Conservation (phyloP, 2,888 invertebrate species). For the Epirrhoe tristata region DNA sequence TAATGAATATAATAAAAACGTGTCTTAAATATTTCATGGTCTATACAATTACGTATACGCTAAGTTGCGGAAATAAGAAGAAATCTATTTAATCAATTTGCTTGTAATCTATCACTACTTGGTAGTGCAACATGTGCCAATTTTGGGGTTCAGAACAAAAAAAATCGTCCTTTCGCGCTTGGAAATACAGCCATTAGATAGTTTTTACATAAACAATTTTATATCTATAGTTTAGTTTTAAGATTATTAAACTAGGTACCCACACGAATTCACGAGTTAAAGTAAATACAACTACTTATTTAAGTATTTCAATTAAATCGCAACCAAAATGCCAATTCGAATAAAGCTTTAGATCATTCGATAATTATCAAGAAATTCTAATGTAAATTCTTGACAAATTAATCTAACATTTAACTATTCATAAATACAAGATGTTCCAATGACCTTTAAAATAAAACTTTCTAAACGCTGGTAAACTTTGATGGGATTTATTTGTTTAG, state of each 20-base stretch:
- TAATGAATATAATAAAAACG: slow-evolving; percentile 16
- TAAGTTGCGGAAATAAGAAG: background rate
- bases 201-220: no score
- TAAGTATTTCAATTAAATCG: background rate
- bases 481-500: background rate
- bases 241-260: no score
- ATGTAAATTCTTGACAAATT: background rate
- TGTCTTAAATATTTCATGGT: background rate
- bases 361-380: background rate
- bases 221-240: no score
- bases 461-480: background rate
- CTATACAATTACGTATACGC: background rate
- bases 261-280: background rate
- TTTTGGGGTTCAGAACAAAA: no score
- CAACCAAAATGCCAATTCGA: background rate
- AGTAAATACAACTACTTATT: background rate
- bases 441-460: background rate
- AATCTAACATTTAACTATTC: background rate
- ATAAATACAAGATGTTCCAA: background rate
- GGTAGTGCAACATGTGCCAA: no score
- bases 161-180: no score
- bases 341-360: background rate
- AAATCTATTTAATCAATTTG: background rate
- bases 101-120: background rate
- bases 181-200: no score